Conservation (phyloP, 2,888 invertebrate genomes). For the Erebia ligea region DNA sequence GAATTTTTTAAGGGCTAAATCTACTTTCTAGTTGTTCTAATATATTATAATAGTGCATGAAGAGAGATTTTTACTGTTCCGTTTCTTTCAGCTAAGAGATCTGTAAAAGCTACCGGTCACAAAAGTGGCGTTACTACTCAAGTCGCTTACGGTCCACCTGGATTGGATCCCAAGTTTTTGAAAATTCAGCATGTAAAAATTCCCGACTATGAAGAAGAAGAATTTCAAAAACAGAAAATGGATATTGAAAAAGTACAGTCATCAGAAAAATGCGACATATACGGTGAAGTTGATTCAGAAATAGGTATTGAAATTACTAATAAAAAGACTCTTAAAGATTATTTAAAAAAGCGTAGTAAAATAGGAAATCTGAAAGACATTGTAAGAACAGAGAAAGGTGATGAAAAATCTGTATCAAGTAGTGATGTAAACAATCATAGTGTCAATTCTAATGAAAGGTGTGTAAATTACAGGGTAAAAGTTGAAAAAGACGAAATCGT, state of each 20-base stretch:
- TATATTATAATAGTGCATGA: too few relatives aligned
- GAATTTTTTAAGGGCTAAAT: too few relatives aligned
- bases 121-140: background rate
- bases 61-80: background rate
- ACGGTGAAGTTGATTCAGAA: constrained; percentile 22
- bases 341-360: background rate
- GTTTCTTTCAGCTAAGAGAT: constrained; percentile 1
- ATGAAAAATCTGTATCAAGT: background rate
- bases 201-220: background rate
- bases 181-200: constrained; percentile 18
- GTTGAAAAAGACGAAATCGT: background rate
- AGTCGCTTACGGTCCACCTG: constrained; percentile 34
- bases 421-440: background rate
- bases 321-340: constrained; percentile 12
- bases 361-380: background rate
- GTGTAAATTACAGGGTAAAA: background rate
- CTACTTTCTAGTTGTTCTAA: too few relatives aligned
- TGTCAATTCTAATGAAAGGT: background rate
- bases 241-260: background rate
- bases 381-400: background rate
- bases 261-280: constrained; percentile 4
- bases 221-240: background rate
- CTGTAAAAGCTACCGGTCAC: background rate
- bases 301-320: constrained; percentile 20
- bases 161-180: constrained; percentile 5